Evolutionary conservation across 1,140 invertebrate genomes (phyloP).

Genomic region (Nebria ingens): DNA sequence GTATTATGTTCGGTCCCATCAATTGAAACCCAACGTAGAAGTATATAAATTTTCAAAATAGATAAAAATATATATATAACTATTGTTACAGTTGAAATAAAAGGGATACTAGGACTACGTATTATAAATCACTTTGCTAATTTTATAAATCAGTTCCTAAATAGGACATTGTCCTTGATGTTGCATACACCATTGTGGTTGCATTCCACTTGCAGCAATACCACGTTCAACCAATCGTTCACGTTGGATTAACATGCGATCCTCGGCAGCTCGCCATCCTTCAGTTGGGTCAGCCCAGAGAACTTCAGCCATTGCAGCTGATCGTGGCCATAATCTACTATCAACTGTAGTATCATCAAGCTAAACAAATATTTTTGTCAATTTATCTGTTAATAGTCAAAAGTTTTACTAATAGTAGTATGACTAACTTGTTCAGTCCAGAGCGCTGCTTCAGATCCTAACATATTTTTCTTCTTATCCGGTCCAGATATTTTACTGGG

Average conservation of each 20-base stretch:
- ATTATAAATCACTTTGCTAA: too few relatives aligned
- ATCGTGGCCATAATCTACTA: conserved; percentile 63
- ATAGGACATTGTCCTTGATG: conserved; percentile 58
- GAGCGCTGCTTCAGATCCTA: conserved; percentile 65
- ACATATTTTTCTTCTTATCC: conserved; percentile 20
- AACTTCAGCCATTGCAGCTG: conserved; percentile 68
- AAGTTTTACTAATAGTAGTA: neutral
- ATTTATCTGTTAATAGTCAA: neutral
- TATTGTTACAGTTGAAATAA: too few relatives aligned
- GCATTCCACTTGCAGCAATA: conserved; percentile 54
- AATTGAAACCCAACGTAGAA: too few relatives aligned
- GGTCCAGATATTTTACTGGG: conserved; percentile 45
- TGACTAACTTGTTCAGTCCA: conserved; percentile 63
- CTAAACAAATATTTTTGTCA: conserved; percentile 10
- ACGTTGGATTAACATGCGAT: conserved; percentile 56
- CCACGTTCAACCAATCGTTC: conserved; percentile 57
- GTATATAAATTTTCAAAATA: too few relatives aligned
- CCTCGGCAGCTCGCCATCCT: conserved; percentile 52
- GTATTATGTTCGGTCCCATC: too few relatives aligned
- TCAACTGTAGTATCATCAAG: conserved; percentile 54
- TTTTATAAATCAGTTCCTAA: neutral
- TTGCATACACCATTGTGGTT: conserved; percentile 74
- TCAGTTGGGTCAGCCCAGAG: conserved; percentile 59
- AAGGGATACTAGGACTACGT: too few relatives aligned
- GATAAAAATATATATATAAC: too few relatives aligned